Evolutionary conservation across 1,140 invertebrate genomes (phyloP).

Genomic region (Drosophila rhopaloa): DNA sequence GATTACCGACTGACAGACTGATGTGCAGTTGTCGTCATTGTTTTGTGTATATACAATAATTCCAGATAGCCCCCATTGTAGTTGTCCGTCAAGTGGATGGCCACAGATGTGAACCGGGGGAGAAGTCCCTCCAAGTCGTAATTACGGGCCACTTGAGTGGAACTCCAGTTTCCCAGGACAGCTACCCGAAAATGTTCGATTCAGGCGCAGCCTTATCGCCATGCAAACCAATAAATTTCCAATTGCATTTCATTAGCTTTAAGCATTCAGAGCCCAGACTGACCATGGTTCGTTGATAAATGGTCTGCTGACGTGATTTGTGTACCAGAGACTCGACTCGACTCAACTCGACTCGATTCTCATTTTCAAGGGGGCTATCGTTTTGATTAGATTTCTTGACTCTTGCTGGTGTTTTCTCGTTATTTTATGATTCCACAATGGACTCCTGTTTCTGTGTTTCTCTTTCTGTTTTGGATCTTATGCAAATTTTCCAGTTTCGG

Average conservation of each 20-base stretch:
- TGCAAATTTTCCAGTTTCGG: slow-evolving; percentile 51
- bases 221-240: slow-evolving; percentile 55
- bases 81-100: slow-evolving; percentile 51
- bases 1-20: slow-evolving; percentile 35
- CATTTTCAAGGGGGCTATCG: slow-evolving; percentile 41
- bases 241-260: slow-evolving; percentile 63
- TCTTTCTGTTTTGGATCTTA: slow-evolving; percentile 19
- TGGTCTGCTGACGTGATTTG: slow-evolving; percentile 61
- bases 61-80: slow-evolving; percentile 43
- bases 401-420: slow-evolving; percentile 7
- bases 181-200: slow-evolving; percentile 4
- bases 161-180: slow-evolving; percentile 8
- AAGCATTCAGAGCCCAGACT: slow-evolving; percentile 10
- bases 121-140: slow-evolving; percentile 22
- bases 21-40: slow-evolving; percentile 54
- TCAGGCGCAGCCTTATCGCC: slow-evolving; percentile 29
- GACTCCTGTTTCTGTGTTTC: slow-evolving; percentile 7
- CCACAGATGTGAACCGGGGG: slow-evolving; percentile 24
- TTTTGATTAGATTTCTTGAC: slow-evolving; percentile 53
- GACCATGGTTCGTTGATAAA: slow-evolving; percentile 51
- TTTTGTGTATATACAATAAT: slow-evolving; percentile 50
- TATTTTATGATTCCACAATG: slow-evolving; percentile 23
- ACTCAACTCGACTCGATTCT: slow-evolving; percentile 5
- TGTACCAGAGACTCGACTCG: slow-evolving; percentile 19
- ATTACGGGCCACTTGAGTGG: slow-evolving; percentile 53